Conservation (phyloP, 2,888 invertebrate species). For the Heliconius ismenius region DNA sequence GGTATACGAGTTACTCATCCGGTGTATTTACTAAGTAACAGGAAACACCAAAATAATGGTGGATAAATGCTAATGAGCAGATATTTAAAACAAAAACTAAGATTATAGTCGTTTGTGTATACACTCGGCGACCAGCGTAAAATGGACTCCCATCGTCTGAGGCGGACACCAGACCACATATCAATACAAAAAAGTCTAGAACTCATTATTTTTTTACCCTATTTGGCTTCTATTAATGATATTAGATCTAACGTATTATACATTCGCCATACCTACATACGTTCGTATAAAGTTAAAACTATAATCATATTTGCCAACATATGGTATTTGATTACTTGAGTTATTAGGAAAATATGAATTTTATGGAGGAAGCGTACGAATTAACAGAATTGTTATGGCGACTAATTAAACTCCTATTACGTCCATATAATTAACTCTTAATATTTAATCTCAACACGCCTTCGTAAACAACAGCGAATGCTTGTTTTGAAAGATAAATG, state of each 20-base stretch:
- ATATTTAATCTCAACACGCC: constrained; percentile 37
- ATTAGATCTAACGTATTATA: constrained; percentile 12
- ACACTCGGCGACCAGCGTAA: constrained; percentile 36
- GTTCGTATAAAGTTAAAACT: constrained; percentile 7
- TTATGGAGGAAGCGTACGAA: constrained; percentile 29
- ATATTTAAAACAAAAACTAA: constrained; percentile 24
- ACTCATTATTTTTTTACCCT: constrained; percentile 46
- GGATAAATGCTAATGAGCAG: constrained; percentile 22
- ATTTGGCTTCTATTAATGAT: constrained; percentile 42
- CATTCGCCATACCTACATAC: constrained; percentile 18
- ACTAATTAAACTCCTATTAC: constrained; percentile 40
- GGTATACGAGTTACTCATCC: background rate
- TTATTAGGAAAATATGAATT: constrained; percentile 31
- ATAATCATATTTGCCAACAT: constrained; percentile 22
- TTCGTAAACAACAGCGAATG: constrained; percentile 40
- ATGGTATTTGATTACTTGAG: constrained; percentile 14
- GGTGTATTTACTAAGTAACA: constrained; percentile 18
- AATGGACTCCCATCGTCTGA: constrained; percentile 35
- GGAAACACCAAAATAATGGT: constrained; percentile 17
- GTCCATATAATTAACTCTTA: constrained; percentile 36
- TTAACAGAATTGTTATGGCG: constrained; percentile 32
- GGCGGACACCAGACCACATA: constrained; percentile 35
- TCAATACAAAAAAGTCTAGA: constrained; percentile 29
- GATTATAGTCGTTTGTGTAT: constrained; percentile 25
- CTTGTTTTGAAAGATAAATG: constrained; percentile 32